These are phyloP conservation scores for Pardosa pseudoannulata DNA, from an alignment of 2,888 invertebrate genomes.

Conservation along the genomic window DNA sequence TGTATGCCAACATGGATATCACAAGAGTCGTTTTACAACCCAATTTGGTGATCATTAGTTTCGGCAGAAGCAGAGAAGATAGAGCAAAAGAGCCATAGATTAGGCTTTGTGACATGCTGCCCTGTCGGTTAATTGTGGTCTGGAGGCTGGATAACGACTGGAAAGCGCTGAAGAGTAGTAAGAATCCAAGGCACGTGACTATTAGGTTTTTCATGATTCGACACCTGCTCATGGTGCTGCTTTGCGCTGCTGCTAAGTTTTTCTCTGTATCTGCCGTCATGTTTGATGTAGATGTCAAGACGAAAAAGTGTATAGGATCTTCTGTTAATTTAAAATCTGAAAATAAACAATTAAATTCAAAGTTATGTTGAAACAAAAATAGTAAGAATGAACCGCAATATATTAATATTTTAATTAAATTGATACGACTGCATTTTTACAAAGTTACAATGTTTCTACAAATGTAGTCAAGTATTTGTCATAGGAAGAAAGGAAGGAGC, in stretches of 20 bases:
- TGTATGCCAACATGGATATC: slow-evolving; percentile 93
- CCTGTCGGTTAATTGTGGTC: slow-evolving; percentile 94
- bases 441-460: too few species aligned
- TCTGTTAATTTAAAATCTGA: not conserved
- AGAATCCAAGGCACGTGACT: slow-evolving; percentile 92
- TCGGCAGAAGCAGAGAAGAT: slow-evolving; percentile 97
- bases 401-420: too few species aligned
- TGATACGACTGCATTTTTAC: too few species aligned
- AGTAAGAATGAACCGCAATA: too few species aligned
- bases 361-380: too few species aligned
- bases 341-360: too few species aligned
- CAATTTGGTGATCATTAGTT: slow-evolving; percentile 92
- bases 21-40: slow-evolving; percentile 98
- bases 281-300: not conserved
- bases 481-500: too few species aligned
- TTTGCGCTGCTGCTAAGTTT: not conserved
- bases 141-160: slow-evolving; percentile 95
- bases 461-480: too few species aligned
- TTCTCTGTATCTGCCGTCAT: not conserved
- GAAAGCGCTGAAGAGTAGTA: slow-evolving; percentile 97
- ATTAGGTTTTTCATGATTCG: slow-evolving; percentile 93
- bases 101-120: slow-evolving; percentile 91
- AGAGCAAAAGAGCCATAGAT: slow-evolving; percentile 95
- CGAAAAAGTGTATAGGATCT: not conserved
- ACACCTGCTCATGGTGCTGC: not conserved